Evolutionary conservation across 1,140 invertebrate genomes (phyloP).

Genomic region (Galleria mellonella): DNA sequence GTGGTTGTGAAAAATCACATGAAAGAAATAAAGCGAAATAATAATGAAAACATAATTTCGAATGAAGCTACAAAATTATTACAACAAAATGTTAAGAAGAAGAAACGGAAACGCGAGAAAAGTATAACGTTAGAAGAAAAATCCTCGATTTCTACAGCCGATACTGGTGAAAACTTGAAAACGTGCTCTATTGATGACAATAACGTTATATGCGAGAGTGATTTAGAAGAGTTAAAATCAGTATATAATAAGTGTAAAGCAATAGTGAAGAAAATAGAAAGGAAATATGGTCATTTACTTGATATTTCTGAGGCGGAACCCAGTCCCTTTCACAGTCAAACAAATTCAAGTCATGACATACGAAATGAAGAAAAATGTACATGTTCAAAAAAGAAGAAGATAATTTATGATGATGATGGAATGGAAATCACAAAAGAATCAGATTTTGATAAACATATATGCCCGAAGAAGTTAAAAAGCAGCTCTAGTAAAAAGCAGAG

Average conservation of each 20-base stretch:
- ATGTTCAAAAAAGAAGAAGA: conserved; percentile 43
- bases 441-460: conserved; percentile 34
- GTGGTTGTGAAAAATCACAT: no score
- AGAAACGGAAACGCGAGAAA: no score
- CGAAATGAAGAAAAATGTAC: conserved; percentile 26
- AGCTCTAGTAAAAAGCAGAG: conserved; percentile 1
- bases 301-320: conserved; percentile 2
- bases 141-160: no score
- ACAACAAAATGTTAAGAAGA: no score
- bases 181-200: neutral
- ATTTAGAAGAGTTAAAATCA: conserved; percentile 39
- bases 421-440: conserved; percentile 23
- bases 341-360: conserved; percentile 1
- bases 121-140: no score
- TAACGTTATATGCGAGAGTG: conserved; percentile 11
- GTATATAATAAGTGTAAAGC: conserved; percentile 47
- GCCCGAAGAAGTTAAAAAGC: conserved; percentile 21
- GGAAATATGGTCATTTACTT: conserved; percentile 55
- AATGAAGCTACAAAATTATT: no score
- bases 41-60: no score
- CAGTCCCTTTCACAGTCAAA: neutral
- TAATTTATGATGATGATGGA: conserved; percentile 53
- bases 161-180: neutral
- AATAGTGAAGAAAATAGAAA: conserved; percentile 49
- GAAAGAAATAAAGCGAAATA: no score